These are phyloP conservation scores for Melieria omissa DNA, from an alignment of 2,888 invertebrate genomes.

Conservation along the genomic window DNA sequence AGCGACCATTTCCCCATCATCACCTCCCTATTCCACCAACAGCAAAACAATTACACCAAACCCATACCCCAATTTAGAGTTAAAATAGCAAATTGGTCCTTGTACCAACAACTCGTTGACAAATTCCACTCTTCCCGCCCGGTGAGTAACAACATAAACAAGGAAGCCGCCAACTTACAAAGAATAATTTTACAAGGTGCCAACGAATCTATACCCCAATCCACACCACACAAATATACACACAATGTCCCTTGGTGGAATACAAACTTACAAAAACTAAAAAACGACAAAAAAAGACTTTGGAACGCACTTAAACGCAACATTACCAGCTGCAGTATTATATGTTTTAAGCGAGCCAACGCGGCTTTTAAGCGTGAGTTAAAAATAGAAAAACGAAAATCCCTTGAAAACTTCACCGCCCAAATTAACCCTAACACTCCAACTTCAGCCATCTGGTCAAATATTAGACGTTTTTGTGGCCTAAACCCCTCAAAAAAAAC, in stretches of 20 bases:
- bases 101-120: too few species aligned
- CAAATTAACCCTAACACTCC: constrained; percentile 17
- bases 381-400: constrained; percentile 27
- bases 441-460: constrained; percentile 22
- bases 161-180: constrained; percentile 34
- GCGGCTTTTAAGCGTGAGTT: constrained; percentile 30
- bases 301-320: constrained; percentile 31
- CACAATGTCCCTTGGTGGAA: constrained; percentile 34
- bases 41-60: too few species aligned
- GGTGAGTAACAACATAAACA: constrained; percentile 27
- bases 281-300: constrained; percentile 22
- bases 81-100: too few species aligned
- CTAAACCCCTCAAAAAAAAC: background rate
- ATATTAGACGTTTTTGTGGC: constrained; percentile 13
- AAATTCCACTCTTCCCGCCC: too few species aligned
- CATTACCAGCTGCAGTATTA: constrained; percentile 23
- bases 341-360: constrained; percentile 30
- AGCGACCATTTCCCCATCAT: too few species aligned
- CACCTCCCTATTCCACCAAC: too few species aligned
- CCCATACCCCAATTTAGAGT: too few species aligned
- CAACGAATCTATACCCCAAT: constrained; percentile 32
- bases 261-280: constrained; percentile 19
- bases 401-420: constrained; percentile 20
- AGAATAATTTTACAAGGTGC: constrained; percentile 35
- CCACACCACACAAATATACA: background rate